phyloP scores from a whole-genome alignment of 2,797 vertebrate genomes.

The Ctenochaetus hawaiiensis region DNA sequence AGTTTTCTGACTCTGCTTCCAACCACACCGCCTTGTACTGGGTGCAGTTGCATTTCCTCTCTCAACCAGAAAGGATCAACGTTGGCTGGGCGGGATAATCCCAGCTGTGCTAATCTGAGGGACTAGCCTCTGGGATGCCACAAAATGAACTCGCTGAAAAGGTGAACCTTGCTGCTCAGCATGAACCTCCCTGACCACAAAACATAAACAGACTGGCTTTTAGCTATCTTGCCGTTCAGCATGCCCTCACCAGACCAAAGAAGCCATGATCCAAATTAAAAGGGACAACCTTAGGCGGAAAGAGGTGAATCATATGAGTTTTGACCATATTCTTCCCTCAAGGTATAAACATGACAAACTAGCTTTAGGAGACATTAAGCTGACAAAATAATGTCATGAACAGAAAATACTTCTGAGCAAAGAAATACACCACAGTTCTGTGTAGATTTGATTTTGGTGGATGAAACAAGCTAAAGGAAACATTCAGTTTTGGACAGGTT shows the following conservation, averaged over 20 bases:
- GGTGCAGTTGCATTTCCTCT: conserved; percentile 41
- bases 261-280: conserved; percentile 65
- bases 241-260: conserved; percentile 53
- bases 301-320: conserved; percentile 64
- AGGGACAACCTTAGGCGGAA: conserved; percentile 61
- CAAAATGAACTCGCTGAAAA: conserved; percentile 66
- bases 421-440: conserved; percentile 23
- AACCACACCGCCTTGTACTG: conserved; percentile 12
- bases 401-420: conserved; percentile 36
- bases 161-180: conserved; percentile 58
- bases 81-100: conserved; percentile 77
- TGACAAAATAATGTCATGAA: conserved; percentile 54
- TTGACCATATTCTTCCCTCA: conserved; percentile 61
- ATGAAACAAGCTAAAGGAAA: conserved; percentile 36
- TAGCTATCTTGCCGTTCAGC: conserved; percentile 59
- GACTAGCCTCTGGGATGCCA: conserved; percentile 69
- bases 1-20: background rate
- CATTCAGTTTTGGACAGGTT: conserved; percentile 40
- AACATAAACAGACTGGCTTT: conserved; percentile 66
- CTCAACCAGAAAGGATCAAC: conserved; percentile 67
- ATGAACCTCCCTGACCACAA: conserved; percentile 40
- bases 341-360: conserved; percentile 58
- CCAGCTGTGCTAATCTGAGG: conserved; percentile 81
- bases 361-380: conserved; percentile 54
- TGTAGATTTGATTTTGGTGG: conserved; percentile 35